Conservation (phyloP, 2,113 vertebrate species). For the Ophiodon elongatus region DNA sequence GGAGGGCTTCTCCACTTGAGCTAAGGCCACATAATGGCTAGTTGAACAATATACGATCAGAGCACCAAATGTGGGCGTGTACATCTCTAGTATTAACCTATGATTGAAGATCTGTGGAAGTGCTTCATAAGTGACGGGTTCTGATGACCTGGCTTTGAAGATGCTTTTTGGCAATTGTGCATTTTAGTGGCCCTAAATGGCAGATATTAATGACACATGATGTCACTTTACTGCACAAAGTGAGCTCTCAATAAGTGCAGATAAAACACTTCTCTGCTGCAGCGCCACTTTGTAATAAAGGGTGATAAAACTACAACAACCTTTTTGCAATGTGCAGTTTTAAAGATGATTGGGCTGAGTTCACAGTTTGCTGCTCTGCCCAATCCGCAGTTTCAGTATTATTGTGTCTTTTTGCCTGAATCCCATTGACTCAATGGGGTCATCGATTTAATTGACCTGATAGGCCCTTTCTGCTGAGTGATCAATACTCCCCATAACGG, state of each 20-base stretch:
- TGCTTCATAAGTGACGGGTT: background rate
- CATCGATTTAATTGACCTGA: constrained; percentile 68
- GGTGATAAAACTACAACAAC: background rate
- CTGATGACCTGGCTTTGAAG: constrained; percentile 9
- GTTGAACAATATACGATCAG: background rate
- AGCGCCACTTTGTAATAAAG: constrained; percentile 18
- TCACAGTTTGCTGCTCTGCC: constrained; percentile 45
- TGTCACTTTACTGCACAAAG: constrained; percentile 9
- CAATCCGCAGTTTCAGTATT: constrained; percentile 52
- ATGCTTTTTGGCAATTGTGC: constrained; percentile 19
- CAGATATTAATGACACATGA: background rate
- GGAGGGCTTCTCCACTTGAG: constrained; percentile 2
- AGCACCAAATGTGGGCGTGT: background rate
- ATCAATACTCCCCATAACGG: constrained; percentile 47
- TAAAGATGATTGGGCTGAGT: constrained; percentile 17
- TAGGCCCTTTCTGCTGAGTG: constrained; percentile 63
- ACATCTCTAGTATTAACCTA: background rate
- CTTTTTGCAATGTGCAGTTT: constrained; percentile 25
- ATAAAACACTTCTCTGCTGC: background rate
- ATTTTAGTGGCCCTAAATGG: background rate
- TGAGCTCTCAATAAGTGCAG: constrained; percentile 10
- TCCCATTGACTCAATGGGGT: constrained; percentile 30
- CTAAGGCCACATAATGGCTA: background rate
- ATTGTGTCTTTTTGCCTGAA: constrained; percentile 47
- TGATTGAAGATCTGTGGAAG: background rate